Evolutionary conservation across 37 sponge, comb jelly and placozoan genomes (phyloP), one percentile per base, ranked within the genome.

Genomic region (Theonella swinhoei): DNA sequence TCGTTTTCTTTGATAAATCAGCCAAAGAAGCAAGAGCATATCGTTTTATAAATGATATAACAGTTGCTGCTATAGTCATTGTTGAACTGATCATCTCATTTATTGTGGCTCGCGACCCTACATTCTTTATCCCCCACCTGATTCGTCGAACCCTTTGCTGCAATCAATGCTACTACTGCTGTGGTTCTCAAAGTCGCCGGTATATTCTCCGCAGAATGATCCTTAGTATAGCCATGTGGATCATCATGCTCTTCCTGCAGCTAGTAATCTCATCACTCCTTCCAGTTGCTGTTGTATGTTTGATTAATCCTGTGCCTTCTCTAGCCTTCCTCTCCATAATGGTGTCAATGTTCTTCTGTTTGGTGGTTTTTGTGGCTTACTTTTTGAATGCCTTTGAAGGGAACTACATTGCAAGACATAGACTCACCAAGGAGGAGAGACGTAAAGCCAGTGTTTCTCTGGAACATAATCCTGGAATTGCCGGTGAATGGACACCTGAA

Each of bases 251-350:
- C 30, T 68, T 68, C 34, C 34, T 68, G 3, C 69, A 68, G 33
- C 34, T 68, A 3, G 33, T 68, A 0, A 33, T 29, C 20, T 7
- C 69, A 32, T 68, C 69, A 25, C 1, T 68, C 33, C 2, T 68
- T 7, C 69, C 69, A 32, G 4, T 68, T 32, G 34, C 34, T 30
- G 34, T 68, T 3, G 34, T 68, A 1, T 32, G 33, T 32, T 1
- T 68, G 32, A 31, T 28, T 31, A 68, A 68, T 31, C 69, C 69
- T 20, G 69, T 68, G 20, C 69, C 69, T 4, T 68, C 69, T 3
- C 31, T 68, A 3, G 69, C 69, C 2, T 68, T 68, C 5, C 4
- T 68, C 19, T 2, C 33, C 34, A 28, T 68, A 4, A 68, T 68
- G 69, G 33, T 32, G 2, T 7, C 69, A 4, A 25, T 29, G 1